phyloP scores from a whole-genome alignment of 1,140 invertebrate species.

The Maconellicoccus hirsutus region DNA sequence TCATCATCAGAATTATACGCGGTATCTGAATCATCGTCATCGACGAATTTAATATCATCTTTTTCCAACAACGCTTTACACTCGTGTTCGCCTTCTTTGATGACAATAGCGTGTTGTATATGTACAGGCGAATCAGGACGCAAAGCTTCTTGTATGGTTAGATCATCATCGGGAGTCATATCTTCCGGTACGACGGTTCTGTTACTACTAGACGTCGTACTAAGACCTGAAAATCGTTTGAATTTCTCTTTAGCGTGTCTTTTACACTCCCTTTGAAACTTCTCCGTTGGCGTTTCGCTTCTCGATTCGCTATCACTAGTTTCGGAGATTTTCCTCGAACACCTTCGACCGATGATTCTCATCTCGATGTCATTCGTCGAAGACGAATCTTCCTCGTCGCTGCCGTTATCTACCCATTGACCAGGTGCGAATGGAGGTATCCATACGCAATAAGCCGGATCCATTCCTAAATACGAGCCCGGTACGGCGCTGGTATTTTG shows the following conservation, averaged over 20 bases:
- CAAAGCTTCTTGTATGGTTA: conserved; percentile 1
- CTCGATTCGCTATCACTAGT: not conserved
- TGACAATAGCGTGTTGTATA: not conserved
- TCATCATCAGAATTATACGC: conserved; percentile 10
- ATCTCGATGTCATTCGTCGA: not conserved
- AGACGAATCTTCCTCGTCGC: not conserved
- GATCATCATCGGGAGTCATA: conserved; percentile 10
- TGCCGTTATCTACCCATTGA: conserved; percentile 6
- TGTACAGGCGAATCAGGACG: not conserved
- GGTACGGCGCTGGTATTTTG: conserved; percentile 64
- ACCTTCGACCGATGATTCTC: not conserved
- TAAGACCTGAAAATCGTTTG: not conserved
- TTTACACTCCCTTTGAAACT: conserved; percentile 8
- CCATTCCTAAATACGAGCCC: conserved; percentile 71
- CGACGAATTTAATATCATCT: conserved; percentile 1
- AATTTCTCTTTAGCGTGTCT: not conserved
- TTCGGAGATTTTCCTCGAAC: not conserved
- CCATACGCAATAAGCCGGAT: conserved; percentile 74
- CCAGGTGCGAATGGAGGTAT: conserved; percentile 51
- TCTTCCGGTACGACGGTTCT: not conserved
- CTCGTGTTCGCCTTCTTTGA: not conserved
- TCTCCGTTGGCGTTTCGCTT: conserved; percentile 1
- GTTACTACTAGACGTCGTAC: conserved; percentile 1
- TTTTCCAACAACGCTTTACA: not conserved
- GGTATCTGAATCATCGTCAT: not conserved